A percentile compares a stretch with the other conserved stretches of the same genome.
These are phyloP conservation scores for Temnopleurus reevesii DNA, from an alignment of 53 echinoderm and acorn worm genomes.

Conservation along the genomic window DNA sequence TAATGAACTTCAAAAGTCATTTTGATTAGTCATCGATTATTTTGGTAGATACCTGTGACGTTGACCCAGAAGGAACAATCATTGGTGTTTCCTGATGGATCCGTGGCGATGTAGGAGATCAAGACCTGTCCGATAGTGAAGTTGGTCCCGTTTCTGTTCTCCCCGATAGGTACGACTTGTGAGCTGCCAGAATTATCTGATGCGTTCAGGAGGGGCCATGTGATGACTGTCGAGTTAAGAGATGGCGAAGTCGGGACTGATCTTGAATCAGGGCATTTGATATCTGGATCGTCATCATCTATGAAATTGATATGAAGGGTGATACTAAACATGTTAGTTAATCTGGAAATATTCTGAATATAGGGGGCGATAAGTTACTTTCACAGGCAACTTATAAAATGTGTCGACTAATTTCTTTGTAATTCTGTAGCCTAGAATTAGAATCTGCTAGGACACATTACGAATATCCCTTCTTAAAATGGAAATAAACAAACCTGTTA, in stretches of 20 bases:
- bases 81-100: background rate
- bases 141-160: background rate
- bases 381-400: too few relatives aligned
- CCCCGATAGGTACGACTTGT: background rate
- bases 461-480: background rate
- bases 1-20: too few relatives aligned
- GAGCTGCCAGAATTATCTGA: background rate
- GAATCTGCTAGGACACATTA: too few relatives aligned
- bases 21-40: too few relatives aligned
- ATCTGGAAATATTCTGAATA: too few relatives aligned
- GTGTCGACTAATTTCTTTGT: too few relatives aligned
- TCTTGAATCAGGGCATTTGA: background rate
- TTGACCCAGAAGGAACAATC: background rate
- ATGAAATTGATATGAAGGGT: too few relatives aligned
- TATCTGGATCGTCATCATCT: constrained; percentile 18
- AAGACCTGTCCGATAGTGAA: background rate
- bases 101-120: background rate
- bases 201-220: background rate
- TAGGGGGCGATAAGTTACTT: background rate
- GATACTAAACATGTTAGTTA: too few relatives aligned
- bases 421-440: too few relatives aligned
- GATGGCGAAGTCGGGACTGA: background rate
- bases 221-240: background rate
- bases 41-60: constrained; percentile 44
- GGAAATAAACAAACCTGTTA: background rate